These are phyloP conservation scores for Pseudoips prasinana DNA, from an alignment of 2,888 invertebrate genomes.

Conservation along the genomic window DNA sequence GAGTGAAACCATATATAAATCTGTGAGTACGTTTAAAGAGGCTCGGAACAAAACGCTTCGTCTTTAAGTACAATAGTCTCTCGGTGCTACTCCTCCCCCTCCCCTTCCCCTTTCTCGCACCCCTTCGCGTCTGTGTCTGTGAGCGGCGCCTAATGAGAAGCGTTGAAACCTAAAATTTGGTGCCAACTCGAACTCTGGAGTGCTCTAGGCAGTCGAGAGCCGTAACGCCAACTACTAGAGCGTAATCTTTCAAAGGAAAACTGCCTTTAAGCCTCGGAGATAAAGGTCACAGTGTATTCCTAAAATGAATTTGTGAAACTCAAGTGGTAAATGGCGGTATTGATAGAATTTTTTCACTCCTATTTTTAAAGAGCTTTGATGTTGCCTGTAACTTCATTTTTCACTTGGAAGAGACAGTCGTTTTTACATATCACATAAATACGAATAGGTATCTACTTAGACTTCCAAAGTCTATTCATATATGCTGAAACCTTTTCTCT, in stretches of 20 bases:
- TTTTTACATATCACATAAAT: constrained; percentile 1
- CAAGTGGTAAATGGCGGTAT: constrained; percentile 52
- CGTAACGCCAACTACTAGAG: constrained; percentile 42
- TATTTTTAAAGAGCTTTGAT: constrained; percentile 51
- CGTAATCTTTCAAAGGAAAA: constrained; percentile 31
- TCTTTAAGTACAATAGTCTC: constrained; percentile 61
- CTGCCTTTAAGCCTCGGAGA: constrained; percentile 28
- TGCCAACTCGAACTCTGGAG: constrained; percentile 77
- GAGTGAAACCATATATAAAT: constrained; percentile 13
- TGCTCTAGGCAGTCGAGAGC: constrained; percentile 54
- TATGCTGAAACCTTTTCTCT: no score
- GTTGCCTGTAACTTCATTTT: constrained; percentile 49
- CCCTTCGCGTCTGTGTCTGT: constrained; percentile 36
- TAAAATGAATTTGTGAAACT: constrained; percentile 36
- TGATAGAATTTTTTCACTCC: constrained; percentile 60
- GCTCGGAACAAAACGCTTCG: constrained; percentile 61
- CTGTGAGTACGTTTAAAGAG: constrained; percentile 45
- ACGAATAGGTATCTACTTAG: constrained; percentile 2
- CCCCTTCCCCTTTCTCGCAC: constrained; percentile 19
- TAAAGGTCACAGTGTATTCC: constrained; percentile 30
- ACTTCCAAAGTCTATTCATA: not conserved
- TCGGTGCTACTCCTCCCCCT: constrained; percentile 43
- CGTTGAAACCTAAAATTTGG: constrained; percentile 77
- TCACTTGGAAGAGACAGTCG: constrained; percentile 22
- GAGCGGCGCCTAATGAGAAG: constrained; percentile 73